Base-by-base conservation (phyloP, 2,113 vertebrate genomes). In the Illadopsis cleaveri region DNA sequence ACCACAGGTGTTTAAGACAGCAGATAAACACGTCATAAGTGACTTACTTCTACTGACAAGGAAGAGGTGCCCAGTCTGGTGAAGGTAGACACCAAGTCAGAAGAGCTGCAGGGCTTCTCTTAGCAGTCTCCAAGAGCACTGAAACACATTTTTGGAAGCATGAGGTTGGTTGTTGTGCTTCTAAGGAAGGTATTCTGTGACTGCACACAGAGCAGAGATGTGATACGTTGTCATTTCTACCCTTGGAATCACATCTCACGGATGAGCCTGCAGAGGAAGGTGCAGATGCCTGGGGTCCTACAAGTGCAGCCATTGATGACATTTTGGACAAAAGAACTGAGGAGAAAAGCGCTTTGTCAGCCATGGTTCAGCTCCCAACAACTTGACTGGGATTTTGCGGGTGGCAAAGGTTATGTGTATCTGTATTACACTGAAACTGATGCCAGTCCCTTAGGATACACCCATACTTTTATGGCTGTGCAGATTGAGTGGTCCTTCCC, bases 401-500 rank as follows among this genome's bases (percentile, higher is more conserved):
- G 19, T 77, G 37, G 16, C 15, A 57, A 38, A 66, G 3, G 18
- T 58, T 27, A 5, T 1, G 0, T 22, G 4, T 22, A 2, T 8
- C 72, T 27, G 12, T 15, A 6, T 3, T 24, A 38, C 60, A 37
- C 58, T 37, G 6, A 44, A 60, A 28, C 5, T 7, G 12, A 30
- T 30, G n/a, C 37, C 76, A 56, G 38, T 37, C 25, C 56, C 48
- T 72, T 21, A 40, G 76, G 54, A 48, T 12, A 21, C 17, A 19
- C 20, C 3, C 25, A 1, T 18, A 1, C 21, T 38, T 38, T 10
- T 5, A 11, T 1, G 12, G 42, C 20, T 3, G 1, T 5, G 16
- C 42, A 6, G 15, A 6, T 22, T 3, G 10, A 40, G n/a, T 4
- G n/a, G 7, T 54, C 82, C 31, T 75, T 65, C 69, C 75, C 16